Base-by-base conservation (phyloP, 2,797 vertebrate species). In the Semaprochilodus insignis region DNA sequence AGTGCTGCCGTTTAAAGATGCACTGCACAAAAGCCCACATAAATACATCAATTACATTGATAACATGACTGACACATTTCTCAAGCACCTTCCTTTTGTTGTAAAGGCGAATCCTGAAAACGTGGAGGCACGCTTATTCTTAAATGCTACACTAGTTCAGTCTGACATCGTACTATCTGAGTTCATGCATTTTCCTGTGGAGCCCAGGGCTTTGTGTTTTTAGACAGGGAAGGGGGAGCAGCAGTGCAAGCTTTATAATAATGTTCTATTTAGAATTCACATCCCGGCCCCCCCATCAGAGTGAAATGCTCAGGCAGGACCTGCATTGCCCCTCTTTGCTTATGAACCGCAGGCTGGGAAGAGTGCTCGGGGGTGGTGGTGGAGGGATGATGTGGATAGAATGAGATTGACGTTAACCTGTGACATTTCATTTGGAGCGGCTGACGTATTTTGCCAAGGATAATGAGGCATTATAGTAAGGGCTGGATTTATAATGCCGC, bases 401-500 rank as follows among this genome's bases (percentile, higher is more conserved):
- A 74, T 34, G 0, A 77, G 19, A 67, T 52, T 27, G 54, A 69
- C 3, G n/a, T 57, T 79, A 81, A 67, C 75, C 60, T 84, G 40
- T 77, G 36, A 70, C 70, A n/a, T 75, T 77, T 84, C 5, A 72
- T 74, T 70, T 63, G 69, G 69, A 16, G 51, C n/a, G 36, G 44
- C 57, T 34, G 62, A 48, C 3, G 14, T 40, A 44, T 76, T 70
- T 76, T 66, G 52, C 19, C 72, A 52, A 36, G 27, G n/a, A 77
- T 77, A 65, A 77, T 5, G 52, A 25, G 51, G 74, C 55, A 57
- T 77, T 84, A 54, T 36, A 10, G 16, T 54, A 74, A 81, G 31
- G 13, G 57, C 65, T 81, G 66, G 79, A 85, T 86, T 81, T 74
- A 40, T 27, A 63, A 27, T 66, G 44, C 36, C 31, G 23, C 27